Conservation (phyloP, 2,797 vertebrate species). For the Gallinago solitaria region DNA sequence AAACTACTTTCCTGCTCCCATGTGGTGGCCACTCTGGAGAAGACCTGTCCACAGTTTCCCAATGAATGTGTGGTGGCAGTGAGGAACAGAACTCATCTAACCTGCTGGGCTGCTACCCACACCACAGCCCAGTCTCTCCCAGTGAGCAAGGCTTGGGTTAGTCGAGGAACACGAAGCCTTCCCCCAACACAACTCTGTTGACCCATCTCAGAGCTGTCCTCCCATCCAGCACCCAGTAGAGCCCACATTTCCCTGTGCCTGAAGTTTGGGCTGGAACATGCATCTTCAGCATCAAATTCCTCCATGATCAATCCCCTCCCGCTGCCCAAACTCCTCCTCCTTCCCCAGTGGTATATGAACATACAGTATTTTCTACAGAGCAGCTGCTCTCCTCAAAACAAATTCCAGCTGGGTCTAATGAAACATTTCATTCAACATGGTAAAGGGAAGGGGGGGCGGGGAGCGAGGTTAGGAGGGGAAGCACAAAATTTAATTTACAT, state of each 20-base stretch:
- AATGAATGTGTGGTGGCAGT: background rate
- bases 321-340: background rate
- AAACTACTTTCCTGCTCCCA: background rate
- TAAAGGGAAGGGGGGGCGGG: background rate
- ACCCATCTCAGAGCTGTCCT: background rate
- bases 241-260: background rate
- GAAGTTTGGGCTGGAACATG: background rate
- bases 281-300: background rate
- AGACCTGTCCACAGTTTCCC: background rate
- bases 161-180: conserved; percentile 1
- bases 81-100: conserved; percentile 22
- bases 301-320: background rate
- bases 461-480: background rate
- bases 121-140: background rate
- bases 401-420: conserved; percentile 23
- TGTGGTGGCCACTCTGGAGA: background rate
- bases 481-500: conserved; percentile 68
- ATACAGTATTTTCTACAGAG: background rate
- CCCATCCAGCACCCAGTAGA: background rate
- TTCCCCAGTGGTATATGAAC: background rate
- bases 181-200: background rate
- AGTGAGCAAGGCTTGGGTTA: background rate
- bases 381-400: conserved; percentile 9
- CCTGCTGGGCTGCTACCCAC: conserved; percentile 19
- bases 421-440: conserved; percentile 27